Base-by-base conservation (phyloP, 2,113 vertebrate species). In the Alethe castanea region DNA sequence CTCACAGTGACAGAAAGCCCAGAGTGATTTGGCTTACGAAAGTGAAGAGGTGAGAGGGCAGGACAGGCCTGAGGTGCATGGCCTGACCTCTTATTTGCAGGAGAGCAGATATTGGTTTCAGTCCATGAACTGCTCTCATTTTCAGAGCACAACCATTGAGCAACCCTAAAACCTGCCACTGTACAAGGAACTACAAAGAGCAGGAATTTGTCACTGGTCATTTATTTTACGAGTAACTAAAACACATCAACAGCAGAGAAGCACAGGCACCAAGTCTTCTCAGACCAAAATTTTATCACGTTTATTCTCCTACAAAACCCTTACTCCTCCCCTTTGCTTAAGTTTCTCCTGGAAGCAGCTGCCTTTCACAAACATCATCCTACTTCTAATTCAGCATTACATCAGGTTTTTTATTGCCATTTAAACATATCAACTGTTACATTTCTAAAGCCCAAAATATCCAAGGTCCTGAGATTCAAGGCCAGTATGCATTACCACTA, bases 101-200 rank as follows among this genome's bases (percentile, higher is more conserved):
- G 28, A 64, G 20, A 61, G 24, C 4, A 9, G 44, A 14, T 64
- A 52, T 0, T 0, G 0, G 31, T 61, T 65, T 76, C 53, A 8
- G 25, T 61, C 42, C 29, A 11, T 14, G 29, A 70, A 8, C 59
- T 50, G 15, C 17, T 62, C 45, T 65, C 38, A n/a, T 81, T 71
- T 92, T 64, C 86, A 83, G 64, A 59, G 19, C 35, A 25, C 29
- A 81, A 4, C 12, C 45, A 56, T 1, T n/a, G 33, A 69, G 31
- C 33, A 76, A 62, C 22, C 35, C 47, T 66, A 60, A 83, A 83
- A 57, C n/a, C 47, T 1, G 1, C 7, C 25, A 40, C 28, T 45
- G 36, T 65, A 40, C 20, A 52, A 70, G 20, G 26, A 82, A n/a
- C 33, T 33, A 36, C 7, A 5, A 45, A 14, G 12, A 61, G 20